Evolutionary conservation across 2,113 vertebrate species (phyloP), one percentile per base, ranked within the genome.

Genomic region (Boleophthalmus pectinirostris): DNA sequence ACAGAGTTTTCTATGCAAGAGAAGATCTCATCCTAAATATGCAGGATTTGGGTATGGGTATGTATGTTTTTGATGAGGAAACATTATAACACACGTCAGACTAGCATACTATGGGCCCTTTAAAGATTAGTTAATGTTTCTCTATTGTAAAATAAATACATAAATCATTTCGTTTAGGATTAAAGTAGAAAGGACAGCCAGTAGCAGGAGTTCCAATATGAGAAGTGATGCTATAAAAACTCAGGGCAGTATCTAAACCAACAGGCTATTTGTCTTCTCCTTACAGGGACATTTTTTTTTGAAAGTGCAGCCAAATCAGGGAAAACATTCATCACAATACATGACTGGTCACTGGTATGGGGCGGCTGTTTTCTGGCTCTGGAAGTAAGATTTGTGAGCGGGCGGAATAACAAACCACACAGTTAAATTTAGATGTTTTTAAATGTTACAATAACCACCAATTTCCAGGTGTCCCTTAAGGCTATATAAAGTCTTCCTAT

Each of bases 201-300:
- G 66, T 29, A 68, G 54, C 29, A 64, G 33, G 54, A 14, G 11
- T 2, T 43, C 38, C 38, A 43, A 43, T 43, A 10, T 43, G 38
- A 43, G 38, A 43, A 43, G 53, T 58, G 46, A 58, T 49, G 61
- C 56, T 57, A 15, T 35, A 20, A 61, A 61, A 29, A 33, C 24
- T 68, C 1, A 1, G 23, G 25, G 29, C 58, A 33, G 25, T 35
- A 61, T 61, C 43, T n/a, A 23, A n/a, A 49, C 61, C 77, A 74
- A 58, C 21, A 20, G 23, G 54, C 33, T 63, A 18, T 78, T 81
- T 75, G 69, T 68, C 80, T 79, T 82, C 64, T 70, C 80, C 77
- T 66, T 77, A 72, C 21, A 70, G 70, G 71, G 66, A 67, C 53
- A 68, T 82, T 56, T 64, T 56, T 64, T 82, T 84, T 84, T 75